These are phyloP conservation scores for Silvanus unidentatus DNA, from an alignment of 2,888 invertebrate species.

Conservation along the genomic window DNA sequence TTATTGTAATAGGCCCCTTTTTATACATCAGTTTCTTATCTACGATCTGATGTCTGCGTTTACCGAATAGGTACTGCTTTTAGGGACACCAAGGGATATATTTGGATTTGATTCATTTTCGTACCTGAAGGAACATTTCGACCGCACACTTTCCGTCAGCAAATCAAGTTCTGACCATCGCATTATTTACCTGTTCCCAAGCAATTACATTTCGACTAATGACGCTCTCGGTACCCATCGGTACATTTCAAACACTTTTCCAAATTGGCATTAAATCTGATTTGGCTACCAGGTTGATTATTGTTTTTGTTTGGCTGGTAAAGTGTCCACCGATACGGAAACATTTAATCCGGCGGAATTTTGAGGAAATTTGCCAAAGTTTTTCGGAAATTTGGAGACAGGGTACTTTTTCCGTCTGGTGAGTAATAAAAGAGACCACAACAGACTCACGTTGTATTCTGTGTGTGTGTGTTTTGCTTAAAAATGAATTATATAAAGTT, in stretches of 20 bases:
- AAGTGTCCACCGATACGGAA: slow-evolving; percentile 1
- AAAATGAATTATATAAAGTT: too few species aligned
- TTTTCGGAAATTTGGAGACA: not conserved
- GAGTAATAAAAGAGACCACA: too few species aligned
- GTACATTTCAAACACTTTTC: not conserved
- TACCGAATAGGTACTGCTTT: not conserved
- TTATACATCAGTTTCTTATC: not conserved
- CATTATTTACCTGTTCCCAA: too few species aligned
- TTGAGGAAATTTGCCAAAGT: not conserved
- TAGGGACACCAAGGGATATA: not conserved
- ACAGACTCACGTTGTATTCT: too few species aligned
- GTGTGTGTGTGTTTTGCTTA: too few species aligned
- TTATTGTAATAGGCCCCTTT: slow-evolving; percentile 19
- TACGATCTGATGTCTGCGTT: not conserved
- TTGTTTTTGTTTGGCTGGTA: not conserved
- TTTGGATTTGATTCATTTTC: not conserved
- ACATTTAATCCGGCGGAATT: not conserved
- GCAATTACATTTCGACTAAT: too few species aligned
- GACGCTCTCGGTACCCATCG: too few species aligned
- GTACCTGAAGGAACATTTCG: not conserved
- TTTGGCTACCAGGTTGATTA: not conserved
- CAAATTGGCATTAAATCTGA: not conserved
- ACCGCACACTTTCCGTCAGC: not conserved
- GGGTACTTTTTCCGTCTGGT: not conserved
- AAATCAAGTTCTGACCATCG: not conserved